phyloP scores from a whole-genome alignment of 2,113 vertebrate genomes.

The Isichthys henryi region DNA sequence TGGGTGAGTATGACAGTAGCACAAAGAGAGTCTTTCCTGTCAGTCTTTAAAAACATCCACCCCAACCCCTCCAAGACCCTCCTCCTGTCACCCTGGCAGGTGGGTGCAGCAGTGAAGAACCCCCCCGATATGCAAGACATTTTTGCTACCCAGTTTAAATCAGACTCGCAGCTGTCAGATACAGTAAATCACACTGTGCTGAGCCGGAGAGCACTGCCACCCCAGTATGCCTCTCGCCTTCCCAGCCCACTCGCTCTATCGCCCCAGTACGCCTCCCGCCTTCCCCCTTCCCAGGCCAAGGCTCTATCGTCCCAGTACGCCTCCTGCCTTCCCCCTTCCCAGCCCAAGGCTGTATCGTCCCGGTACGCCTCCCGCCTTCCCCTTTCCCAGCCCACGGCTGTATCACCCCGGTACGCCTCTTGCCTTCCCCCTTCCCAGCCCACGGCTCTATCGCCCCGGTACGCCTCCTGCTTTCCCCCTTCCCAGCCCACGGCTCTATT shows the following conservation, averaged over 20 bases:
- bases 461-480: too few relatives aligned
- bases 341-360: not conserved
- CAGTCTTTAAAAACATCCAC: not conserved
- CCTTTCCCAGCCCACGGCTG: not conserved
- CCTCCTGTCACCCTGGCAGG: not conserved
- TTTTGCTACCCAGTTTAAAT: slow-evolving; percentile 13
- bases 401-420: not conserved
- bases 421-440: not conserved
- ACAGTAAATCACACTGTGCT: slow-evolving; percentile 3
- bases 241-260: not conserved
- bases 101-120: slow-evolving; percentile 15
- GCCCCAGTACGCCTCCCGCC: not conserved
- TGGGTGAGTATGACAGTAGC: not conserved
- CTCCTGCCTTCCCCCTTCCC: too few relatives aligned
- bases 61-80: not conserved
- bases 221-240: not conserved
- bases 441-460: not conserved
- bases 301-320: not conserved
- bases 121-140: slow-evolving; percentile 12
- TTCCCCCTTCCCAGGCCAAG: not conserved
- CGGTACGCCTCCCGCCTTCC: too few relatives aligned
- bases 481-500: not conserved
- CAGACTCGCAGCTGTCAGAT: slow-evolving; percentile 12
- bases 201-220: not conserved
- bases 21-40: not conserved